These are phyloP conservation scores for Hecatera dysodea DNA, from an alignment of 2,888 invertebrate species.

Conservation along the genomic window DNA sequence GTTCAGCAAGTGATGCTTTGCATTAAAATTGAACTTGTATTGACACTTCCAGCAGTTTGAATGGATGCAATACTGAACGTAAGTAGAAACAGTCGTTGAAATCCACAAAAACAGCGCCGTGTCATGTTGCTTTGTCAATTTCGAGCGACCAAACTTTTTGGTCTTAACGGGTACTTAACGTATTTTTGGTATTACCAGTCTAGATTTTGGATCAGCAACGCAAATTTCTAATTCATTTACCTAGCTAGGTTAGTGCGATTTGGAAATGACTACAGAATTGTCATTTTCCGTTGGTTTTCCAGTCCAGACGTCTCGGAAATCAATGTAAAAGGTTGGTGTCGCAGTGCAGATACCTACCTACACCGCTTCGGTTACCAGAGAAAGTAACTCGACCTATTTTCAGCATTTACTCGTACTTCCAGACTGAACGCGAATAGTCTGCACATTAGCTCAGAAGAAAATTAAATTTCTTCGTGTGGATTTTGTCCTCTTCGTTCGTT, in stretches of 20 bases:
- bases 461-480: not conserved
- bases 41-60: slow-evolving; percentile 54
- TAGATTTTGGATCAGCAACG: not conserved
- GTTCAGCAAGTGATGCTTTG: slow-evolving; percentile 77
- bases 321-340: slow-evolving; percentile 80
- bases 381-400: slow-evolving; percentile 78
- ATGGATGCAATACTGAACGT: slow-evolving; percentile 27
- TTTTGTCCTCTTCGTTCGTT: not conserved
- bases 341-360: slow-evolving; percentile 85
- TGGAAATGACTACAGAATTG: slow-evolving; percentile 1
- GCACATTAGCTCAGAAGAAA: slow-evolving; percentile 2
- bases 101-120: not conserved
- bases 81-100: slow-evolving; percentile 8
- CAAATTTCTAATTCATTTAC: not conserved
- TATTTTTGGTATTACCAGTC: not conserved
- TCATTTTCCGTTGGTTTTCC: slow-evolving; percentile 39
- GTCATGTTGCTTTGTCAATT: slow-evolving; percentile 3
- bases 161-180: not conserved
- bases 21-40: slow-evolving; percentile 77
- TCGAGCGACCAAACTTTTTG: not conserved
- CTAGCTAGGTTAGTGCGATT: slow-evolving; percentile 8
- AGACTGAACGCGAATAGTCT: slow-evolving; percentile 35
- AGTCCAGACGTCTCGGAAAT: slow-evolving; percentile 74
- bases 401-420: slow-evolving; percentile 60
- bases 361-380: slow-evolving; percentile 71